Base-by-base conservation (phyloP, 2,113 vertebrate genomes). In the Hydrolagus affinis region DNA sequence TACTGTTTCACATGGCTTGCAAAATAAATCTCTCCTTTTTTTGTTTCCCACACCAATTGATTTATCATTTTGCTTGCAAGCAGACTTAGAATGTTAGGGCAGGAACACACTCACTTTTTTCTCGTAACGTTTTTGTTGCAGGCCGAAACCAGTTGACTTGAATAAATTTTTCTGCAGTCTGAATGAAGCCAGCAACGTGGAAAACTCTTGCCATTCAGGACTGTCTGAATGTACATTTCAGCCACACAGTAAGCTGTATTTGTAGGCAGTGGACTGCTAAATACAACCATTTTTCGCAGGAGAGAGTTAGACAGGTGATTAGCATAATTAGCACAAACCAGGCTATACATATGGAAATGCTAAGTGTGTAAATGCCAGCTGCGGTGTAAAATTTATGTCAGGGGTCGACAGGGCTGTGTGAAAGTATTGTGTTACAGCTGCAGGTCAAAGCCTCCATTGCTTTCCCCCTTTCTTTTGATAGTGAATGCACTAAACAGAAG, bases 121-220 rank as follows among this genome's bases (percentile, higher is more conserved):
- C 93, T 93, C 92, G 91, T 93, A 94, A 93, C 93, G 91, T 93
- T 88, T 95, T 95, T 94, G 92, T 93, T 94, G 92, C 91, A 87
- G 92, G 94, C 93, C 90, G 93, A 96, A 96, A 96, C 96, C 94
- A 95, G 93, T 95, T 95, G 94, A 95, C 94, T 93, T 97, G 95
- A 98, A 98, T 95, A 96, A 95, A 92, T 92, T 93, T 95, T 96
- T 95, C 94, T 93, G 92, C 91, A 93, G 92, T 90, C 91, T 99
- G 95, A 99, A 98, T 98, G 97, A 97, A 98, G 95, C 95, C 96
- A 99, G 96, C 95, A 98, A 96, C 93, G 96, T 98, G 97, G 97
- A 99, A 99, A 96, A 99, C 98, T 98, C 96, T 96, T 96, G 94
- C 95, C 95, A 96, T 98, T 99, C 95, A 98, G 91, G 89, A 91